Evolutionary conservation across 2,797 vertebrate genomes (phyloP).

Genomic region (Tapirus indicus): DNA sequence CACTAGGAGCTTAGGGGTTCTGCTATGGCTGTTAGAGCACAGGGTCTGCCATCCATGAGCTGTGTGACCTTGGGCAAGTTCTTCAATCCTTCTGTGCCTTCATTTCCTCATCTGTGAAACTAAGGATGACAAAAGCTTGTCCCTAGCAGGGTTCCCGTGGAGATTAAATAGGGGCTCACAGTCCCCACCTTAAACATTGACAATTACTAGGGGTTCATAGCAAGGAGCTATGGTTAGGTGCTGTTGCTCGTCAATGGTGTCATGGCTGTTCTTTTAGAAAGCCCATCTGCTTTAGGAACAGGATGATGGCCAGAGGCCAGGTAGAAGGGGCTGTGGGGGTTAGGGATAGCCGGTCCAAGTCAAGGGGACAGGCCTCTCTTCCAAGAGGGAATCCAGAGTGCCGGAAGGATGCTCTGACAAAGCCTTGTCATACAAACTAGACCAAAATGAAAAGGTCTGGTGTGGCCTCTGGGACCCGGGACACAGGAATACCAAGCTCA

Average conservation of each 20-base stretch:
- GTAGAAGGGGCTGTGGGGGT: accelerated
- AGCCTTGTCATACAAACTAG: neutral
- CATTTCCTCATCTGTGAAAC: neutral
- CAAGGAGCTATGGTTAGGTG: neutral
- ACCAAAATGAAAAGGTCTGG: neutral
- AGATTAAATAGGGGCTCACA: neutral
- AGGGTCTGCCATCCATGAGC: accelerated
- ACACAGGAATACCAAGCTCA: neutral
- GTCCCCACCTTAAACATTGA: neutral
- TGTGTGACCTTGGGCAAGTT: neutral
- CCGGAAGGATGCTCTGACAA: neutral
- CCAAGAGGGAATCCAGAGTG: neutral
- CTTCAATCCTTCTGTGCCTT: neutral
- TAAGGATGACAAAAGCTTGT: neutral
- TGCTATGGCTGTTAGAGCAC: neutral
- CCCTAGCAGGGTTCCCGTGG: neutral
- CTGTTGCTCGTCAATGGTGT: accelerated
- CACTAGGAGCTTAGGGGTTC: no score
- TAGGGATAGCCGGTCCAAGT: no score
- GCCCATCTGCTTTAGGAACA: neutral
- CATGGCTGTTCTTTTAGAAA: neutral
- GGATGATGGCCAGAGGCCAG: neutral
- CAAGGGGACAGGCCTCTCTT: neutral
- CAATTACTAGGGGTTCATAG: neutral
- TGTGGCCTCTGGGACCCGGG: no score